Conservation (phyloP, 2,113 vertebrate genomes). For the Antidorcas marsupialis region DNA sequence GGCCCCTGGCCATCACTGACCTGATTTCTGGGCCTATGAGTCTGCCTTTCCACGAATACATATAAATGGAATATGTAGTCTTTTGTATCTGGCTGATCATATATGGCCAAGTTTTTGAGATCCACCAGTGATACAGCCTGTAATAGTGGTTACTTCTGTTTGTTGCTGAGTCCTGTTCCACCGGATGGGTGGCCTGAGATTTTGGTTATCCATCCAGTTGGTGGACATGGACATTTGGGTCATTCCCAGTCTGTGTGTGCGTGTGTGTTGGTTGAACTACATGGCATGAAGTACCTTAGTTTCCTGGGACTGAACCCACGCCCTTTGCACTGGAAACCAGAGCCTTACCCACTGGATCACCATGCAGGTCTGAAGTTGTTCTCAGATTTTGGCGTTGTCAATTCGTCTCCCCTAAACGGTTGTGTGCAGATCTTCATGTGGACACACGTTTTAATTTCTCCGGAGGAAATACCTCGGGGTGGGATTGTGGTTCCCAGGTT, state of each 20-base stretch:
- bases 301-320: background rate
- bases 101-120: background rate
- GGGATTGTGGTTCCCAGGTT: background rate
- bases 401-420: background rate
- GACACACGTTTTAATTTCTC: background rate
- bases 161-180: background rate
- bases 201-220: background rate
- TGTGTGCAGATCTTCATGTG: background rate
- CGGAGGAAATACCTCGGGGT: background rate
- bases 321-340: background rate
- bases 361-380: background rate
- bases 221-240: background rate
- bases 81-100: background rate
- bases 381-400: background rate
- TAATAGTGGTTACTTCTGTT: background rate
- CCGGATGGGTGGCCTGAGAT: background rate
- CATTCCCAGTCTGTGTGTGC: background rate
- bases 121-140: background rate
- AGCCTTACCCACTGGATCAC: background rate
- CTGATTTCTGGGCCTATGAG: background rate
- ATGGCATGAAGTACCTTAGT: background rate
- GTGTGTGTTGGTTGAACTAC: background rate
- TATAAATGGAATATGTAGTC: background rate
- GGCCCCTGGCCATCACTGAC: background rate
- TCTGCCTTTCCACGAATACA: background rate